Conservation (phyloP, 92 coral and sea anemone genomes). For the Ricordea florida region DNA sequence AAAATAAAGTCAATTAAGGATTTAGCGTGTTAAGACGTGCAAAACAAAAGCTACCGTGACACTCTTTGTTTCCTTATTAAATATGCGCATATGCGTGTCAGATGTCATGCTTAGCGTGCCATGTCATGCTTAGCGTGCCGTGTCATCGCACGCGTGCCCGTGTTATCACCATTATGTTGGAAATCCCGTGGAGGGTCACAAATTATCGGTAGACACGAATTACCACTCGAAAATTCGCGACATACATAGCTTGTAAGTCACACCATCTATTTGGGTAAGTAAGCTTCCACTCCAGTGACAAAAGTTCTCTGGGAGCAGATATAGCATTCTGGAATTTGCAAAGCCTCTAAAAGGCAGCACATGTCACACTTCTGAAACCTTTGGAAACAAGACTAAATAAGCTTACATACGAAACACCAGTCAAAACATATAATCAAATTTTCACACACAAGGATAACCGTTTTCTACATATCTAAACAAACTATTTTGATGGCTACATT, state of each 20-base stretch:
- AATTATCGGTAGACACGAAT: too few relatives aligned
- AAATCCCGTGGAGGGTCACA: too few relatives aligned
- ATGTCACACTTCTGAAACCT: constrained; percentile 37
- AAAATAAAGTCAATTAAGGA: too few relatives aligned
- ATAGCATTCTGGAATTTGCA: constrained; percentile 32
- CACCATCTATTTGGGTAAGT: constrained; percentile 54
- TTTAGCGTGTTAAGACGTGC: too few relatives aligned
- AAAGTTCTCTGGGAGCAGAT: constrained; percentile 17
- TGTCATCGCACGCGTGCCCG: too few relatives aligned
- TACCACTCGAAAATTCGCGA: too few relatives aligned
- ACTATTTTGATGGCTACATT: background rate
- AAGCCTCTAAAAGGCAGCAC: constrained; percentile 21
- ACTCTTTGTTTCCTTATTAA: too few relatives aligned
- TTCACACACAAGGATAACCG: background rate
- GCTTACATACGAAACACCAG: background rate
- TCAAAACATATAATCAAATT: background rate
- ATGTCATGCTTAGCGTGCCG: too few relatives aligned
- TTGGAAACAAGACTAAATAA: background rate
- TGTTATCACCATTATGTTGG: too few relatives aligned
- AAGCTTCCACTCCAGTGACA: constrained; percentile 26
- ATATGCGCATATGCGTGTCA: too few relatives aligned
- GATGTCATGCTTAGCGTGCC: too few relatives aligned
- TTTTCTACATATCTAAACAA: background rate
- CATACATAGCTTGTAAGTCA: constrained; percentile 40
- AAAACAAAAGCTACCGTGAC: too few relatives aligned